Evolutionary conservation across 2,888 invertebrate genomes (phyloP), one percentile per base, ranked within the genome.

Genomic region (Ichneumoninae sp.): DNA sequence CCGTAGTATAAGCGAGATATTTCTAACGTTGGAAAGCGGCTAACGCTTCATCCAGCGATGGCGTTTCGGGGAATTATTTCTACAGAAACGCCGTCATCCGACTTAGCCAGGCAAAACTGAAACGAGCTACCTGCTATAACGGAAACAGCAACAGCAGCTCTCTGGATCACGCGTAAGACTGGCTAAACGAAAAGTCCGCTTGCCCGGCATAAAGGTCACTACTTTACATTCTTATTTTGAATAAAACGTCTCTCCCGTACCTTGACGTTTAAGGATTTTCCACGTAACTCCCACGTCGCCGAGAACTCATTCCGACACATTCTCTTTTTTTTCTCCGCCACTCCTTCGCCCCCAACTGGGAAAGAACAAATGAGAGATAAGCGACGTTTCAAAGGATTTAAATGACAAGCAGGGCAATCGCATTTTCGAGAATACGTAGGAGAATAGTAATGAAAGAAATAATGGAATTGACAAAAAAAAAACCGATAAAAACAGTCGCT

Each of bases 171-270:
- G 54, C 68, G 65, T 19, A 50, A 60, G 66, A 71, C 69, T 44
- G 40, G 33, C 63, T 57, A 60, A 81, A 71, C 69, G 57, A 73
- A 80, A 68, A 60, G 77, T 78, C 74, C 69, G 50, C 52, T 81
- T 57, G 54, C 60, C 57, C 57, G 52, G 44, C n/a, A 22, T 22
- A 66, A 81, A 71, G 69, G 60, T 78, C 75, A 71, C 81, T 63
- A 44, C 76, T 75, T 75, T 69, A 65, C 66, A 70, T 81, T 75
- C 78, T 78, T 81, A 81, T 78, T 84, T 65, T 70, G 47, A 84
- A 81, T 81, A 74, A 83, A 83, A 83, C 44, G 40, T 79, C 63
- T 74, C 69, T 68, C 65, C 47, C 33, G 40, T 70, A 33, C 16
- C 74, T 66, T 70, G 81, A 73, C 74, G 52, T 83, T 76, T 68